phyloP scores from a whole-genome alignment of 2,113 vertebrate genomes.

The Mus musculus region DNA sequence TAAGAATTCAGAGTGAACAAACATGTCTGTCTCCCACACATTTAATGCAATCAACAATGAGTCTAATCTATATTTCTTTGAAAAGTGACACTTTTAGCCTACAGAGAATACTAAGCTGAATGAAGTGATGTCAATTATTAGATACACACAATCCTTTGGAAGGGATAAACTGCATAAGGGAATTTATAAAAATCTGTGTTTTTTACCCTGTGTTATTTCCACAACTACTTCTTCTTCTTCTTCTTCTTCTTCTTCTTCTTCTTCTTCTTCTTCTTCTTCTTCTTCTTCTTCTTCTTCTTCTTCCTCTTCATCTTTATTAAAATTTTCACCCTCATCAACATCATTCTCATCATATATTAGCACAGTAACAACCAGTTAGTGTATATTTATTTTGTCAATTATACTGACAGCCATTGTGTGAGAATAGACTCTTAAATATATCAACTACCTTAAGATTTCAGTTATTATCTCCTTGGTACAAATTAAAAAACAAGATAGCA shows the following conservation, averaged over 20 bases:
- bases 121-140: conserved; percentile 13
- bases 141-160: not conserved
- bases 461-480: not conserved
- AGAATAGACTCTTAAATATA: not conserved
- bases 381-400: conserved; percentile 33
- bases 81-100: conserved; percentile 32
- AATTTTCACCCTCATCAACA: not conserved
- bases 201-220: not conserved
- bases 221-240: not conserved
- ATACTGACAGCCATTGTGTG: conserved; percentile 38
- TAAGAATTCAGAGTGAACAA: conserved; percentile 20
- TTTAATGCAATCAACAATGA: conserved; percentile 7
- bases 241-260: not conserved
- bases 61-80: conserved; percentile 59
- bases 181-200: conserved; percentile 2
- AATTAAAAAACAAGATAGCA: not conserved
- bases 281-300: not conserved
- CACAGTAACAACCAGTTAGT: not conserved
- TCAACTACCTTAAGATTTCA: conserved; percentile 8
- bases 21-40: not conserved
- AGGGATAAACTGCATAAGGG: not conserved
- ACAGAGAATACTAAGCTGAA: conserved; percentile 29
- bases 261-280: not conserved
- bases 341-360: not conserved
- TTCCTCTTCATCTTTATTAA: not conserved